Evolutionary conservation across 1,140 invertebrate genomes (phyloP).

Genomic region (Pygmarrhopalites habei): DNA sequence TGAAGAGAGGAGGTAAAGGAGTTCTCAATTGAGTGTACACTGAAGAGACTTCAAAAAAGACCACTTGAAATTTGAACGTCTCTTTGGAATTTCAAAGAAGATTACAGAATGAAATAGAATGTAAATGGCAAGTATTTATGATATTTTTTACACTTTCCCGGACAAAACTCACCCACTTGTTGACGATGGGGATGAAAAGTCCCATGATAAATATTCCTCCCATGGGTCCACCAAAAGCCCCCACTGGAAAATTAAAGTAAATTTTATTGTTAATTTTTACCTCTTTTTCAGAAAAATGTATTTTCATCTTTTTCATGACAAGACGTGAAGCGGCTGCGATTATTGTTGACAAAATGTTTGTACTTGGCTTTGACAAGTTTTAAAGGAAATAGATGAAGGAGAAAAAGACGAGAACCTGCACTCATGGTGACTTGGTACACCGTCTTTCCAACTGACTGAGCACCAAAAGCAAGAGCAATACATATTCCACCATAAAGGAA

Average conservation of each 20-base stretch:
- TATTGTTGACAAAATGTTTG: no score
- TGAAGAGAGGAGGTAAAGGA: no score
- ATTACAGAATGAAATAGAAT: no score
- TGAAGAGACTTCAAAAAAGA: not conserved
- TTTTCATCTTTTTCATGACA: no score
- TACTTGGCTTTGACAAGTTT: no score
- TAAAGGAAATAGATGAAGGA: no score
- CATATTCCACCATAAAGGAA: slow-evolving; percentile 34
- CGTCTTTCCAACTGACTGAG: slow-evolving; percentile 35
- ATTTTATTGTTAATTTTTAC: no score
- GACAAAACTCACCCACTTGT: slow-evolving; percentile 39
- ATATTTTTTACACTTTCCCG: slow-evolving; percentile 7
- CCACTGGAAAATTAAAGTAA: slow-evolving; percentile 40
- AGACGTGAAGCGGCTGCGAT: no score
- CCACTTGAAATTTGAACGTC: not conserved
- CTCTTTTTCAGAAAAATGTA: no score
- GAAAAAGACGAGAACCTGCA: no score
- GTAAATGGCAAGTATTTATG: not conserved
- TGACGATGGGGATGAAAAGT: slow-evolving; percentile 47
- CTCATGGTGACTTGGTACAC: slow-evolving; percentile 44
- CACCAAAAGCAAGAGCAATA: slow-evolving; percentile 36
- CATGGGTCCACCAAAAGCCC: slow-evolving; percentile 44
- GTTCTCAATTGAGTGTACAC: no score
- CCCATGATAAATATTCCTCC: slow-evolving; percentile 46
- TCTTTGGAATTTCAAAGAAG: no score